A percentile compares a stretch with the other conserved stretches of the same genome.
Evolutionary conservation across 1,140 invertebrate genomes (phyloP).

Genomic region (Magallana angulata): DNA sequence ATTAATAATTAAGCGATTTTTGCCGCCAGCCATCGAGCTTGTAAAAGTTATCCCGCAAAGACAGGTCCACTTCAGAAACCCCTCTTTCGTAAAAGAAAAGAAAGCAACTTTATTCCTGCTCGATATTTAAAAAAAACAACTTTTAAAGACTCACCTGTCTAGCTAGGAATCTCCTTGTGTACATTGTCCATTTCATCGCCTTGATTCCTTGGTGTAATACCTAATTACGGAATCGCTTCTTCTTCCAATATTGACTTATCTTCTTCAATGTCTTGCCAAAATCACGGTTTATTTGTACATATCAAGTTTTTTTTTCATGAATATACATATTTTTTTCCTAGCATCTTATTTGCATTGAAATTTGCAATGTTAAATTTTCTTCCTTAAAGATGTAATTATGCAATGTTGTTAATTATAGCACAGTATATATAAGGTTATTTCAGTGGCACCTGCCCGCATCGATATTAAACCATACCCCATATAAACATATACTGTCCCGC

Average conservation of each 20-base stretch:
- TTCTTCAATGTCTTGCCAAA: neutral
- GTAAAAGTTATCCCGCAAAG: too few species aligned
- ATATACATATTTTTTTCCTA: neutral
- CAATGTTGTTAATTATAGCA: too few species aligned
- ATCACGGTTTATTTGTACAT: neutral
- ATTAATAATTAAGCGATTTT: too few species aligned
- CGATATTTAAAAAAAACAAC: too few species aligned
- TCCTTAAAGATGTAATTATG: neutral
- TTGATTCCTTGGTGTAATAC: neutral
- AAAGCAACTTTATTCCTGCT: too few species aligned
- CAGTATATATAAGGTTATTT: too few species aligned
- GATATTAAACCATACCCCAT: neutral
- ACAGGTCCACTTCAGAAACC: too few species aligned
- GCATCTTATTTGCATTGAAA: neutral
- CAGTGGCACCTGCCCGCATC: neutral
- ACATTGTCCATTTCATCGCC: too few species aligned
- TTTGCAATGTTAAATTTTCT: neutral
- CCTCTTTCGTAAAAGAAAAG: too few species aligned
- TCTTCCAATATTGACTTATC: conserved; percentile 27
- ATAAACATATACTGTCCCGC: neutral
- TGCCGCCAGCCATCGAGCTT: too few species aligned
- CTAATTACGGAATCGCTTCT: neutral
- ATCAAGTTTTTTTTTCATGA: neutral
- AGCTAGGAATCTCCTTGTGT: too few species aligned
- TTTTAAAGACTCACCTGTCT: too few species aligned